Conservation (phyloP, 92 coral and sea anemone genomes). For the Pocillopora meandrina region DNA sequence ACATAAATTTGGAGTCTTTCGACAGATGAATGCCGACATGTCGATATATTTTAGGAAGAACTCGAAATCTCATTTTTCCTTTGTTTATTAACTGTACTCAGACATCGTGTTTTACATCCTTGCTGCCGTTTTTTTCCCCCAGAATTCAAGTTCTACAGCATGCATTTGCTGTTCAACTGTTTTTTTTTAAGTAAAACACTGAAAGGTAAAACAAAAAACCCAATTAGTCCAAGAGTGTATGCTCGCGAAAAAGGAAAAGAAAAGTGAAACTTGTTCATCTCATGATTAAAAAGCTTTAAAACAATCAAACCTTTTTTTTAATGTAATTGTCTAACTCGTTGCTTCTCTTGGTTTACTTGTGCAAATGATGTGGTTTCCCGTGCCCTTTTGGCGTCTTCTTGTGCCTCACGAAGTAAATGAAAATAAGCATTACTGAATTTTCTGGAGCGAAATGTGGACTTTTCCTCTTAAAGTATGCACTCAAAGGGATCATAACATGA, state of each 20-base stretch:
- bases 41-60: neutral
- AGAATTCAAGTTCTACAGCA: neutral
- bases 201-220: neutral
- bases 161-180: neutral
- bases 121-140: neutral
- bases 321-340: too few relatives aligned
- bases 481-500: too few relatives aligned
- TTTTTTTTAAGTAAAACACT: neutral
- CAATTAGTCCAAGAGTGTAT: neutral
- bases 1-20: neutral
- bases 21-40: neutral
- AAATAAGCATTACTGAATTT: too few relatives aligned
- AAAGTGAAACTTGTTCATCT: neutral
- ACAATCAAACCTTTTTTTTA: neutral
- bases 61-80: neutral
- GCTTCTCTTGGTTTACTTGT: conserved; percentile 1
- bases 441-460: too few relatives aligned
- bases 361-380: neutral
- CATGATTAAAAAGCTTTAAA: neutral
- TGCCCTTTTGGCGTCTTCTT: neutral
- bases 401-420: neutral
- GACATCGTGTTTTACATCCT: neutral
- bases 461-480: too few relatives aligned
- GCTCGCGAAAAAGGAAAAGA: neutral
- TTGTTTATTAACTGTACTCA: neutral